Base-by-base conservation (phyloP, 2,888 invertebrate species). In the Nomada ruficornis region DNA sequence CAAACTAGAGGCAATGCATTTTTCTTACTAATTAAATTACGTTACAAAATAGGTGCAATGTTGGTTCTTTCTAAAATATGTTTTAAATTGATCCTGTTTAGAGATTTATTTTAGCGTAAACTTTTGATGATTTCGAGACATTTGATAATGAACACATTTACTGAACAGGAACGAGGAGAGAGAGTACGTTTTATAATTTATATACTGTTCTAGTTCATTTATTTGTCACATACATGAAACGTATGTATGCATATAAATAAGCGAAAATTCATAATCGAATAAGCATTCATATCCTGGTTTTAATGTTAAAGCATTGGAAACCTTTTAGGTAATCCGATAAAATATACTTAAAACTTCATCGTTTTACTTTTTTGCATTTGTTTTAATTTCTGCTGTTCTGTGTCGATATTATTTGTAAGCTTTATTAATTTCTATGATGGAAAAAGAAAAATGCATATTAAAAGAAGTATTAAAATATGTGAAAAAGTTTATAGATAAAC, bases 361-460 rank as follows among this genome's bases (percentile, higher is more conserved):
- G 47, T 47, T 47, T 47, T 47, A 15, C 47, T 47, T 47, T 47
- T 47, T 47, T 47, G 47, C 13, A 62, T 4, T 20, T 62, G 42
- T 54, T n/a, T n/a, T 9, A n/a, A 54, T 54, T 29, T 20, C 9
- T 52, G n/a, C 23, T 26, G 10, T 57, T 68, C 54, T 67, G 7
- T 26, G 10, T 57, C 23, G 23, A 57, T 59, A 64, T 42, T 57
- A 15, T 55, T 64, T n/a, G 29, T 54, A 42, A 4, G 7, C 23
- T 26, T 59, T 29, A 23, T 54, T 54, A 42, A n/a, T 52, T 67
- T 75, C 2, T 50, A 23, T 64, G 36, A 62, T 47, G 29, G 29
- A 64, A 26, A 59, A 78, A 87, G 80, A 82, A 83, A 84, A 76
- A 77, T 80, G 82, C 80, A 73, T 85, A 71, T 71, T 62, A 59